Conservation (phyloP, 2,797 vertebrate genomes). For the Gallirallus australis region DNA sequence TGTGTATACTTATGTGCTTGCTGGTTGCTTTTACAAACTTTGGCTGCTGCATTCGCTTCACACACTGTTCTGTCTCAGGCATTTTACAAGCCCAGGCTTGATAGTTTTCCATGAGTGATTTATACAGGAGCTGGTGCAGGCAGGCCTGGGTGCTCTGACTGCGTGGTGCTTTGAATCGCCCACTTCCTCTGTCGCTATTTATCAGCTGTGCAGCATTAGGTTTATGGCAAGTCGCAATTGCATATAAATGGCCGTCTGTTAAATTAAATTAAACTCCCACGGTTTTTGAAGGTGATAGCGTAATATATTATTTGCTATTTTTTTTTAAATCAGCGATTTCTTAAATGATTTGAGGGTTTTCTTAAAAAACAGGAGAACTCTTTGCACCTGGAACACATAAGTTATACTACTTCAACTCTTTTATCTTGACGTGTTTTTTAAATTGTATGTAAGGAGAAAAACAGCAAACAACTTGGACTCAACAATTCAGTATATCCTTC, state of each 20-base stretch:
- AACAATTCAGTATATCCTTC: not conserved
- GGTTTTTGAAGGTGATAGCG: not conserved
- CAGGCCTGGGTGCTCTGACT: not conserved
- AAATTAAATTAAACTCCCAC: not conserved
- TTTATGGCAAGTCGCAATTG: not conserved
- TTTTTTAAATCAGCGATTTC: not conserved
- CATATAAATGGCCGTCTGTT: not conserved
- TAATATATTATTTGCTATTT: not conserved
- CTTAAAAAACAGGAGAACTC: not conserved
- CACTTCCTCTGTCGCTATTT: not conserved
- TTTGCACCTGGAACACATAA: not conserved
- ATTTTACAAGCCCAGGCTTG: not conserved
- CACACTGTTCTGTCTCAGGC: not conserved
- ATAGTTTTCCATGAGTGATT: not conserved
- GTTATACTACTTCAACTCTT: not conserved
- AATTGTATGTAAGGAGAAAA: not conserved
- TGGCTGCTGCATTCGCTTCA: not conserved
- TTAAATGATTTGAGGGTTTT: not conserved
- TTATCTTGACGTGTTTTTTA: not conserved
- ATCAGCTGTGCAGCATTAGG: not conserved
- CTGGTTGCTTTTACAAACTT: not conserved
- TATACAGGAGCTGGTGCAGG: not conserved
- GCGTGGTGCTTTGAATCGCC: accelerated
- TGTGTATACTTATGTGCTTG: not conserved
- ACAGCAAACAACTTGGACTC: not conserved